Percentiles rank a stretch among this genome's conserved stretches.
These are phyloP conservation scores for Thrips palmi DNA, from an alignment of 1,140 invertebrate species.

Conservation along the genomic window DNA sequence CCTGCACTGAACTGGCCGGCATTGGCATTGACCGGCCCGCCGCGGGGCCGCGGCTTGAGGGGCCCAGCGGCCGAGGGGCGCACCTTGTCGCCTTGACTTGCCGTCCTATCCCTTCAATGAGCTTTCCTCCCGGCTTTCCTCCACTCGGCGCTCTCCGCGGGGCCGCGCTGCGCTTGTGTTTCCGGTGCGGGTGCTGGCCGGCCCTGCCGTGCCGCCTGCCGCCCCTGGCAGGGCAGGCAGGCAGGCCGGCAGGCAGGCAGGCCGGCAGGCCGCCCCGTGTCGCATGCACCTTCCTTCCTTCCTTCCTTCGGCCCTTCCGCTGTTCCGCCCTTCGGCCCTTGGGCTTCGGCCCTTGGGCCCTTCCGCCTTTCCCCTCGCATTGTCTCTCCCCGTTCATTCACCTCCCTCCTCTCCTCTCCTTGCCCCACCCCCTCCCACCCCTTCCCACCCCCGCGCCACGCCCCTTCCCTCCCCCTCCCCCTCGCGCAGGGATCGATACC, in stretches of 20 bases:
- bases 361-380: conserved; percentile 11
- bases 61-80: no score
- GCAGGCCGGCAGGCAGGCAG: conserved; percentile 1
- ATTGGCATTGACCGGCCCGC: no score
- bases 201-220: no score
- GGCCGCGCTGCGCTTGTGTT: no score
- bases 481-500: conserved; percentile 11
- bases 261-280: conserved; percentile 1
- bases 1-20: no score
- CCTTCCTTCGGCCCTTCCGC: conserved; percentile 3
- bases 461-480: conserved; percentile 8
- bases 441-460: conserved; percentile 12
- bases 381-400: conserved; percentile 8
- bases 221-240: no score
- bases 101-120: no score
- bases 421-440: conserved; percentile 11
- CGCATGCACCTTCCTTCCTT: conserved; percentile 1
- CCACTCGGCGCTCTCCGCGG: no score
- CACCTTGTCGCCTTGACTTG: no score
- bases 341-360: conserved; percentile 7
- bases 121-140: no score
- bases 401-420: conserved; percentile 13
- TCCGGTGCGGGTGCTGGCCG: no score
- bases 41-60: no score
- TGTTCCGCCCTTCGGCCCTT: conserved; percentile 3